Percentiles rank a stretch among this genome's conserved stretches.
These are phyloP conservation scores for Aphrophora alni DNA, from an alignment of 2,888 invertebrate genomes.

Conservation along the genomic window DNA sequence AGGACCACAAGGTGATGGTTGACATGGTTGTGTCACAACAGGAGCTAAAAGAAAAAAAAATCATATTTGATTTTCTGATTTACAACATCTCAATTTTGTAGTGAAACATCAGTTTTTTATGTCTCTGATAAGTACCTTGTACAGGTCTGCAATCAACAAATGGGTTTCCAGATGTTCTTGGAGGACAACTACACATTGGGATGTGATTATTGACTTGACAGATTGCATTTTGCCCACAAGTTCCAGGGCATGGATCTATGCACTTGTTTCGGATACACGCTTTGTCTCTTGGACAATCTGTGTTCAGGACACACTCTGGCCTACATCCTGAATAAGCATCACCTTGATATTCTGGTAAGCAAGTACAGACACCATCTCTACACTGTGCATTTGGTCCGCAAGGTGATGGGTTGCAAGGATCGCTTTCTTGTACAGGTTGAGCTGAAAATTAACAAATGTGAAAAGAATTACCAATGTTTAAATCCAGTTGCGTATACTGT, in stretches of 20 bases:
- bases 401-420: constrained; percentile 69
- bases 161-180: constrained; percentile 73
- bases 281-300: constrained; percentile 72
- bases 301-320: constrained; percentile 80
- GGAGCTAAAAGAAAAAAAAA: constrained; percentile 42
- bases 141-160: constrained; percentile 69
- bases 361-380: no score
- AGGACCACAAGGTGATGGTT: constrained; percentile 71
- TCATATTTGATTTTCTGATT: no score
- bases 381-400: no score
- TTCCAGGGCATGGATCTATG: constrained; percentile 77
- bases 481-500: no score
- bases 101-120: no score
- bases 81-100: no score
- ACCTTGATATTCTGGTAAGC: no score
- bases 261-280: constrained; percentile 79
- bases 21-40: constrained; percentile 61
- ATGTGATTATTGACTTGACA: constrained; percentile 78
- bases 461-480: no score
- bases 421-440: no score
- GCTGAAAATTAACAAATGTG: no score
- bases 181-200: constrained; percentile 70
- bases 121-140: no score
- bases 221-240: constrained; percentile 76
- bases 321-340: constrained; percentile 65